Conservation (phyloP, 2,888 invertebrate species). For the Theretra japonica region DNA sequence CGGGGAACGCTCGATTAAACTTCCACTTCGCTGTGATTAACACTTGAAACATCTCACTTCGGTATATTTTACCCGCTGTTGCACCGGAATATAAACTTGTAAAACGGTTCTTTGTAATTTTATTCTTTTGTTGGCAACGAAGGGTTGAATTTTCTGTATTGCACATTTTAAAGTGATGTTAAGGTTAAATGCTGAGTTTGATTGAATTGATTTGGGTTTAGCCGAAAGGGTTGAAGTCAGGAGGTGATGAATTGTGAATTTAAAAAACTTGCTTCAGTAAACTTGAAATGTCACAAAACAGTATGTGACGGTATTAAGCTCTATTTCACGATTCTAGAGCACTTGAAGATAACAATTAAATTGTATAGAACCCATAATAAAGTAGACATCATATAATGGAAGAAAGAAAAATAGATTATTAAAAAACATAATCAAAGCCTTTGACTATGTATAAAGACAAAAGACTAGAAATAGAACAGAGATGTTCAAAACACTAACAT, state of each 20-base stretch:
- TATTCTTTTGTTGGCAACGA: background rate
- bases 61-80: slow-evolving; percentile 20
- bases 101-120: slow-evolving; percentile 14
- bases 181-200: background rate
- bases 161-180: background rate
- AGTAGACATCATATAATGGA: no score
- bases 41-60: slow-evolving; percentile 34
- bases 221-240: no score
- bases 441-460: background rate
- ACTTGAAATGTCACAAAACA: no score
- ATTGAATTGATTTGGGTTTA: no score
- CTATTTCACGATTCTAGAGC: no score
- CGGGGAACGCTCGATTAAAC: slow-evolving; percentile 43
- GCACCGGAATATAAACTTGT: slow-evolving; percentile 12
- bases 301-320: no score
- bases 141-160: background rate
- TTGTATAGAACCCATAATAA: no score
- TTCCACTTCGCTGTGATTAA: slow-evolving; percentile 39
- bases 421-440: no score
- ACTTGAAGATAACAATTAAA: no score
- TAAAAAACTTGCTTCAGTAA: no score
- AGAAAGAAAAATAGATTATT: no score
- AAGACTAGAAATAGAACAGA: background rate
- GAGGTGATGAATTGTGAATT: no score
- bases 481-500: background rate